Base-by-base conservation (phyloP, 2,797 vertebrate species). In the Urophycis tenuis region DNA sequence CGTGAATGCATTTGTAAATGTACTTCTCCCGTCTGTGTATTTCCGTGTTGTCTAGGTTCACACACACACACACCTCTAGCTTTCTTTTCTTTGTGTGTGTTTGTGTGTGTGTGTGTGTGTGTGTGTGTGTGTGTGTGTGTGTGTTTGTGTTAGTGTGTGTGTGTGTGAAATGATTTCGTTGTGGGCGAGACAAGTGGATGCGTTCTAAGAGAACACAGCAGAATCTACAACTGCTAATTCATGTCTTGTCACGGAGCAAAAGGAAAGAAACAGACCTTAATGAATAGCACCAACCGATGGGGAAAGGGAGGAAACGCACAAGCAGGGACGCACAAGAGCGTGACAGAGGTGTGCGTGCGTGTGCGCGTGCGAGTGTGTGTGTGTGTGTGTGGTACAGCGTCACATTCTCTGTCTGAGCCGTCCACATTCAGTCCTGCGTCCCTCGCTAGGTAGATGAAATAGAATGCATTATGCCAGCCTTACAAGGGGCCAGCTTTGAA, bases 401-500 rank as follows among this genome's bases (percentile, higher is more conserved):
- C 60, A 64, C 25, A 64, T 11, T 25, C 53, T 60, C 53, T 29
- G 60, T 64, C n/a, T 80, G 81, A 76, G 36, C 82, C 78, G 74
- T 82, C 75, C 67, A 9, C 77, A 75, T 81, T 87, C 49, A 72
- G 79, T n/a, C 79, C 80, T 49, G 76, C 80, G 87, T 91, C 88
- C 86, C 88, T 87, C 80, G 84, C 83, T 83, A 91, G 89, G 87
- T 90, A 90, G 89, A 92, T 91, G 88, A 92, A 92, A 90, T 87
- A 83, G 89, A 92, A 92, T 92, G 87, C 84, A 88, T 91, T 86
- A 91, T 89, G 82, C 74, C 84, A 87, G 88, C 88, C 88, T 89
- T 89, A 89, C 74, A 45, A 91, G 89, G 84, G 85, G 45, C 85
- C 79, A 80, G 80, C 91, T 92, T 92, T 92, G 91, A 92, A 91